A percentile compares a stretch with the other conserved stretches of the same genome.
Evolutionary conservation across 1,140 invertebrate species (phyloP).

Genomic region (Agraylea sexmaculata): DNA sequence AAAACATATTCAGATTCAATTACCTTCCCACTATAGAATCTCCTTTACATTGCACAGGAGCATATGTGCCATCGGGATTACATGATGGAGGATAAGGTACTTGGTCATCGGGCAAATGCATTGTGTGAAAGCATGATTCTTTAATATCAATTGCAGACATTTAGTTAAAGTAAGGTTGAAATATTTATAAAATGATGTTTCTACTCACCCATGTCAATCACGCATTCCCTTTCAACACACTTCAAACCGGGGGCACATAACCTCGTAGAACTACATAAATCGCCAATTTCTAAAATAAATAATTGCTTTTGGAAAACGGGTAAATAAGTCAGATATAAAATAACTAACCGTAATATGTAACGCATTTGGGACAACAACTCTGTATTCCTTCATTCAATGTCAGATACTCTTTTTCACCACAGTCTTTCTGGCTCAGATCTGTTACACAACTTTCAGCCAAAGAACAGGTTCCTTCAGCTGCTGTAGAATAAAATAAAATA

Average conservation of each 20-base stretch:
- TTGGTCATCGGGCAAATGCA: slow-evolving; percentile 13
- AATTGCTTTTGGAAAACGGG: neutral
- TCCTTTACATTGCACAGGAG: slow-evolving; percentile 46
- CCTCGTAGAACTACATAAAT: neutral
- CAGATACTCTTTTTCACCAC: slow-evolving; percentile 23
- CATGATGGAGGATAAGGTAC: slow-evolving; percentile 37
- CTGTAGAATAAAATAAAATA: too few species aligned
- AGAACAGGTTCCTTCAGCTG: slow-evolving; percentile 7
- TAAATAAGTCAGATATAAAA: neutral
- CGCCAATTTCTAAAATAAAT: slow-evolving; percentile 10
- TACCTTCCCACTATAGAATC: slow-evolving; percentile 41
- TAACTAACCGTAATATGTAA: slow-evolving; percentile 11
- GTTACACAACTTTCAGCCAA: slow-evolving; percentile 29
- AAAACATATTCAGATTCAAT: slow-evolving; percentile 5
- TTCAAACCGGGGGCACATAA: slow-evolving; percentile 18
- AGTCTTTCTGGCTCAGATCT: slow-evolving; percentile 27
- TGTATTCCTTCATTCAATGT: slow-evolving; percentile 23
- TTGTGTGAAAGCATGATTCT: slow-evolving; percentile 22
- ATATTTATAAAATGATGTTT: neutral
- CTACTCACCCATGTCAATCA: slow-evolving; percentile 16
- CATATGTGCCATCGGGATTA: slow-evolving; percentile 38
- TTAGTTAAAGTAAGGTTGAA: neutral
- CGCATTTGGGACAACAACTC: slow-evolving; percentile 34
- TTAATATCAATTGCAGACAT: too few species aligned
- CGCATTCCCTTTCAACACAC: slow-evolving; percentile 15